Base-by-base conservation (phyloP, 1,140 invertebrate genomes). In the Achroia grisella region DNA sequence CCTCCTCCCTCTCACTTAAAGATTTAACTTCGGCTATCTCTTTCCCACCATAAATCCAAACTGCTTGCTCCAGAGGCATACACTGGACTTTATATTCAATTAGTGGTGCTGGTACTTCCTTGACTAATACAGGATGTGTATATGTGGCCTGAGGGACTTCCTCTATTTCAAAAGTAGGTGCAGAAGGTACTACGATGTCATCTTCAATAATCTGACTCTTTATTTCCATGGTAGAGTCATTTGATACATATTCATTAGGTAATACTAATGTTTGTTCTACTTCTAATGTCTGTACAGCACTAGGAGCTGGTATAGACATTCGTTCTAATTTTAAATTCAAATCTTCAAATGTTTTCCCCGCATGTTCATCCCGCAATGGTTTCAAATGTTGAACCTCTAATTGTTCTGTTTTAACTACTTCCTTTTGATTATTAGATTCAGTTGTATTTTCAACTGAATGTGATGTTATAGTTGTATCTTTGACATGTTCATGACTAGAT, bases 1-100 rank as follows among this genome's bases (percentile, higher is more conserved):
- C 63, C 37, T 81, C 80, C 44, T 81, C 77, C 56, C 44, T 64
- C 29, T 77, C 71, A 63, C 72, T 78, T 53, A 80, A 64, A 8
- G 52, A 48, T 48, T 57, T 71, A 17, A 81, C 58, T 49, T 69
- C 66, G 37, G 55, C 64, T 35, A 81, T 71, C 46, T 78, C 74
- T 37, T 44, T 58, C 8, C 72, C 73, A 31, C 69, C 73, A 74
- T 61, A 79, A 8, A 79, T 14, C 23, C 55, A 65, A 11, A 78
- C 53, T 10, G 68, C 77, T 44, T 81, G 64, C 45, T 74, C 68
- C 48, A 84, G 39, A 14, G 70, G 39, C 58, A 84, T 63, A 49
- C 72, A 71, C 47, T 48, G 41, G 31, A 56, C 8, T 68, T 70
- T 76, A 10, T 23, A 3, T 6, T 23, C 17, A 23, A 23, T 23